Base-by-base conservation (phyloP, 2,113 vertebrate species). In the Forbesichthys papilliferus region DNA sequence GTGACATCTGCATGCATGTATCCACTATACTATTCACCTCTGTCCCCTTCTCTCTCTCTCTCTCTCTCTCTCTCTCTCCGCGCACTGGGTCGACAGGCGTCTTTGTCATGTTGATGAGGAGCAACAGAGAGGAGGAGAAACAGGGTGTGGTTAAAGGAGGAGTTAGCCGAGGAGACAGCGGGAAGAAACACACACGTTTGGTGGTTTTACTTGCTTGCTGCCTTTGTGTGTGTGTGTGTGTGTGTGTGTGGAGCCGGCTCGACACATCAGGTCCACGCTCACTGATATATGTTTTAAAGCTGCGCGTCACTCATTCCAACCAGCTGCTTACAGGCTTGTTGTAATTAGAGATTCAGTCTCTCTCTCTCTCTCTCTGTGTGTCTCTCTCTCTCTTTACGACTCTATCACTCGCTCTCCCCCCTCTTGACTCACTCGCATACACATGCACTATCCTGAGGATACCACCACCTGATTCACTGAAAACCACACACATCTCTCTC, bases 331-430 rank as follows among this genome's bases (percentile, higher is more conserved):
- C 69, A 57, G 57, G 74, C 83, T 75, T 77, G 36, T 74, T 73
- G 87, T 75, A 85, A 84, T 79, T 81, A 83, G 80, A 84, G 82
- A 86, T 87, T 86, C 80, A 62, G 79, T 80, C 80, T 75, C 66
- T 54, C 66, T 81, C 57, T 48, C 49, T 68, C 20, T 11, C 71
- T 75, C 52, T 84, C 67, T 68, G 10, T 69, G 9, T 64, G 14
- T 69, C 33, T 63, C 33, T 66, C 48, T 58, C 66, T 64, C 68
- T 59, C 72, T 80, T 66, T 69, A 59, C 48, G 52, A 58, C 18
- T 78, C 66, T 78, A 66, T 67, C 74, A 42, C 20, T 71, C 9
- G 46, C 20, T 18, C 34, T 63, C 46, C 56, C 61, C 64, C 64
- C 47, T 63, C 68, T 58, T 20, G 57, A 57, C 47, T 36, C n/a